Evolutionary conservation across 1,140 invertebrate species (phyloP), one percentile per base, ranked within the genome.

Genomic region (Leptoteleia sp.): DNA sequence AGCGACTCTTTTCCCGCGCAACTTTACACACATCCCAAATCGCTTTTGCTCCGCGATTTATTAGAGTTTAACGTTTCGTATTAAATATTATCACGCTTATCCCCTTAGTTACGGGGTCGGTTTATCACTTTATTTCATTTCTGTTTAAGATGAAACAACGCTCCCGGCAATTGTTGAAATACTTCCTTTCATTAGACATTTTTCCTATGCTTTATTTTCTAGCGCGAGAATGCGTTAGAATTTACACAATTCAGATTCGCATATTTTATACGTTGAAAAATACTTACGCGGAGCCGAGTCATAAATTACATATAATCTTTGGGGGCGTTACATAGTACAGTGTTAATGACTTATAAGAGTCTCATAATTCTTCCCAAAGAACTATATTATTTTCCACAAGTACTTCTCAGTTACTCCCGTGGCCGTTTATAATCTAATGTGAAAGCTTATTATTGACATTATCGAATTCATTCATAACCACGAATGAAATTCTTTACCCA

Each of bases 331-430:
- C 40, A 52, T 50, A 42, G 59, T 54, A 35, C 43, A 31, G 31
- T 70, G 45, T 52, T 59, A 70, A 59, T 59, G 54, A 59, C 43
- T 59, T 54, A 70, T 59, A 59, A 70, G 65, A 59, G 65, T 38
- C 11, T 33, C 42, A 57, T 57, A 68, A 29, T 57, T 68, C 52
- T 35, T 68, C 8, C 25, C 17, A 47, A 47, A 48, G 52, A 48
- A 57, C 37, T 43, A 35, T 17, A 65, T 65, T 65, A 65, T 65
- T 65, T 65, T 54, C 27, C 47, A 22, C 25, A 7, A 33, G 61
- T 38, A 35, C 48, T 43, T 54, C 11, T 43, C 33, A 16, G 43
- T 17, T 35, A 12, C 16, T 19, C 13, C 37, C 9, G 15, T 16
- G 38, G n/a, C 16, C 11, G 37, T 43, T 57, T 43, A 31, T 57